Evolutionary conservation across 2,888 invertebrate species (phyloP).

Genomic region (Beris morrisii): DNA sequence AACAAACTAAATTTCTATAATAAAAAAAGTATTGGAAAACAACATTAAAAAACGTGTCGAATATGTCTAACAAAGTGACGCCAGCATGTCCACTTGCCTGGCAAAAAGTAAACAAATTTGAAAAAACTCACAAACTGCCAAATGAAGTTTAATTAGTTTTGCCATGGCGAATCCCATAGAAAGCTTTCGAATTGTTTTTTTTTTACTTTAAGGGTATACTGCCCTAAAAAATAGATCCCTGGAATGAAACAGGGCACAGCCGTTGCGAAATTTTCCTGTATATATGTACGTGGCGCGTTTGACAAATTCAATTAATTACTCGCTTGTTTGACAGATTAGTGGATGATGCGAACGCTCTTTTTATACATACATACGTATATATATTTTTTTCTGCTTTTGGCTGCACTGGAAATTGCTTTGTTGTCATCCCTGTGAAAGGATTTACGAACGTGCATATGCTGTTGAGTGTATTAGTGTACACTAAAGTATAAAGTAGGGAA

Average conservation of each 20-base stretch:
- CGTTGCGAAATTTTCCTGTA: neutral
- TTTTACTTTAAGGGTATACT: neutral
- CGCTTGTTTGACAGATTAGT: conserved; percentile 5
- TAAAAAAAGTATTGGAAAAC: too few species aligned
- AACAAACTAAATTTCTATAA: too few species aligned
- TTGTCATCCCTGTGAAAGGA: too few species aligned
- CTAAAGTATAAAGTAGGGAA: too few species aligned
- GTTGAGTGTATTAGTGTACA: too few species aligned
- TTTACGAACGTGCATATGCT: too few species aligned
- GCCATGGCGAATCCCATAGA: neutral
- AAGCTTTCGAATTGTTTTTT: neutral
- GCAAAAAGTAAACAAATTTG: conserved; percentile 6
- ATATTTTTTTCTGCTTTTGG: too few species aligned
- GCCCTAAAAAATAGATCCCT: neutral
- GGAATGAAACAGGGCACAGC: neutral
- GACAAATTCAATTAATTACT: conserved; percentile 5
- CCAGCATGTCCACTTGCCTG: conserved; percentile 1
- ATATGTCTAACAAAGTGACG: conserved; percentile 15
- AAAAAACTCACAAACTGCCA: conserved; percentile 2
- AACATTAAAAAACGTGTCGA: too few species aligned
- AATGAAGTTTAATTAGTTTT: conserved; percentile 20
- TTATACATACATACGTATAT: neutral
- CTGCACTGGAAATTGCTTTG: too few species aligned
- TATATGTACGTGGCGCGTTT: neutral
- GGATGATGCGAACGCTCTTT: neutral